Evolutionary conservation across 1,140 invertebrate genomes (phyloP), one percentile per base, ranked within the genome.

Genomic region (Triops cancriformis): DNA sequence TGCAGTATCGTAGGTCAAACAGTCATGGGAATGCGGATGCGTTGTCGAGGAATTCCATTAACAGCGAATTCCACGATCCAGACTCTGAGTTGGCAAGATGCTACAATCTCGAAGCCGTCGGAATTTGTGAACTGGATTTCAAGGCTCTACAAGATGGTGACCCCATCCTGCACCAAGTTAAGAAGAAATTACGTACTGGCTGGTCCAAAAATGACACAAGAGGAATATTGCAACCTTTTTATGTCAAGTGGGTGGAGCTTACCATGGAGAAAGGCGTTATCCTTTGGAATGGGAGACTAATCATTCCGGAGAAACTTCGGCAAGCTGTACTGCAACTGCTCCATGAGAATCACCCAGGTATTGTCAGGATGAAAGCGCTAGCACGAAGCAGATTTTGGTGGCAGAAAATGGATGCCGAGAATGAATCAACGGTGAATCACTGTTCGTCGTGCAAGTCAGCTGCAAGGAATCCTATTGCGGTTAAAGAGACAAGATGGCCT

Each of bases 351-450:
- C n/a, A n/a, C n/a, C n/a, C 76, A 88, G 7, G 85, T 1, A 84
- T 87, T 10, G 83, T 84, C 0, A 83, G 83, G 78, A 87, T 87
- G 84, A 88, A 88, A 81, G 79, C 81, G 6, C 72, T 87, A 12
- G 86, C 87, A 23, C 78, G 85, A 28, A 82, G 79, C 45, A 85
- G 85, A 80, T 81, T 87, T 11, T 88, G 83, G 81, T 88, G 85
- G 85, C 84, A 84, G 18, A 79, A 82, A 2, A 84, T 88, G 2
- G 84, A 88, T 79, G 37, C 79, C 26, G 84, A 86, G 7, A 86
- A 88, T 27, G 82, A 85, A 75, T 64, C 79, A 26, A 26, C 80
- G 11, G 81, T 80, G 23, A 77, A 74, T 77, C 77, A 26, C 11
- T 82, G 81, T 76, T 41, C 73, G 31, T 12, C 72, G 6, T 83